Evolutionary conservation across 2,888 invertebrate genomes (phyloP).

Genomic region (Acrobasis suavella): DNA sequence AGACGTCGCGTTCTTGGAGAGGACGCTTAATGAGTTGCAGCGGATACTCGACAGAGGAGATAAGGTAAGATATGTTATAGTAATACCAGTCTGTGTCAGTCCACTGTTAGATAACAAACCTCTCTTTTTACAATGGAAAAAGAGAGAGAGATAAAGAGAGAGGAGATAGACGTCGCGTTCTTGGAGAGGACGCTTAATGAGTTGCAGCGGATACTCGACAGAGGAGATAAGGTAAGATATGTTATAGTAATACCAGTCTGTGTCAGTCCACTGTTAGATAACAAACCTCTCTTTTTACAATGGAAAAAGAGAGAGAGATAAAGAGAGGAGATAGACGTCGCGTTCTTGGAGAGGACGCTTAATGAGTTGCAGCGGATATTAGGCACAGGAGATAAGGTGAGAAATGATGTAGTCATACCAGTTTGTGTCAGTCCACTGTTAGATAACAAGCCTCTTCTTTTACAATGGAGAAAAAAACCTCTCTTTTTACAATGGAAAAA

Average conservation of each 20-base stretch:
- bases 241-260: too few relatives aligned
- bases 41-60: constrained; percentile 65
- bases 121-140: too few relatives aligned
- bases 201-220: constrained; percentile 70
- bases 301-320: constrained; percentile 34
- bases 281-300: too few relatives aligned
- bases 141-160: constrained; percentile 28
- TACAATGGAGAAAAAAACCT: constrained; percentile 31
- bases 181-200: constrained; percentile 82
- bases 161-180: constrained; percentile 59
- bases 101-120: too few relatives aligned
- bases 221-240: constrained; percentile 51
- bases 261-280: too few relatives aligned
- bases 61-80: constrained; percentile 51
- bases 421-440: too few relatives aligned
- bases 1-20: constrained; percentile 73
- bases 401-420: too few relatives aligned
- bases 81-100: too few relatives aligned
- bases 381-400: constrained; percentile 57
- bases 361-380: constrained; percentile 79
- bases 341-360: constrained; percentile 76
- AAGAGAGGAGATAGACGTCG: constrained; percentile 60
- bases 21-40: constrained; percentile 79
- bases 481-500: too few relatives aligned
- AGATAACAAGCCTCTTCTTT: too few relatives aligned